Evolutionary conservation across 2,113 vertebrate species (phyloP), one percentile per base, ranked within the genome.

Genomic region (Bungarus multicinctus): DNA sequence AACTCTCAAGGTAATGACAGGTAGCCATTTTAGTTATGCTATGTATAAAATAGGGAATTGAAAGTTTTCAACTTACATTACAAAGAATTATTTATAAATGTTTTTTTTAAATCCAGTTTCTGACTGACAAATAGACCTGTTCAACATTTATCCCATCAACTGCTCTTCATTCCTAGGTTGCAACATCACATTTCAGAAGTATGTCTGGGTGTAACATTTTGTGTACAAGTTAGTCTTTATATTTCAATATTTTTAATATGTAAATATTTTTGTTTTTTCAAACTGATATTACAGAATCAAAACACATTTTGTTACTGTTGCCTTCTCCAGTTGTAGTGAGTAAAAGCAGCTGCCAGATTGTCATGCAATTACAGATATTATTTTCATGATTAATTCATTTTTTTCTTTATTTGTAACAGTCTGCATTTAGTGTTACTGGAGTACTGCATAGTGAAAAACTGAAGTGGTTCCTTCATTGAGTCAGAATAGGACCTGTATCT

Each of bases 291-390:
- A 55, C 25, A 57, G 8, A 86, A 1, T 4, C 5, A 88, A 87
- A 11, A 74, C 1, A 81, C 34, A 11, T 60, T 93, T 50, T 92
- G 52, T 93, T 43, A n/a, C 47, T 27, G 55, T 60, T 85, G 34
- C 25, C 53, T 50, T 92, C 90, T 53, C 10, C 74, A 90, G 18
- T 94, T 93, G 14, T 94, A 52, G 60, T 92, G 85, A 96, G 10
- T 92, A 27, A 94, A 94, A 94, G 52, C 10, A 92, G 22, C 20
- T 57, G 52, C 90, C 89, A 94, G 86, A 94, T 3, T 47, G 50
- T 43, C 14, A 90, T 57, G 50, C 89, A 60, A 94, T 91, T 94
- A 69, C 52, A 94, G 90, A 89, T 94, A 92, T 89, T 95, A 89
- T 85, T 91, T 92, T 39, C 91, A 57, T 54, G 91, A 53, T 27